Base-by-base conservation (phyloP, 2,888 invertebrate species). In the Troilus luridus region DNA sequence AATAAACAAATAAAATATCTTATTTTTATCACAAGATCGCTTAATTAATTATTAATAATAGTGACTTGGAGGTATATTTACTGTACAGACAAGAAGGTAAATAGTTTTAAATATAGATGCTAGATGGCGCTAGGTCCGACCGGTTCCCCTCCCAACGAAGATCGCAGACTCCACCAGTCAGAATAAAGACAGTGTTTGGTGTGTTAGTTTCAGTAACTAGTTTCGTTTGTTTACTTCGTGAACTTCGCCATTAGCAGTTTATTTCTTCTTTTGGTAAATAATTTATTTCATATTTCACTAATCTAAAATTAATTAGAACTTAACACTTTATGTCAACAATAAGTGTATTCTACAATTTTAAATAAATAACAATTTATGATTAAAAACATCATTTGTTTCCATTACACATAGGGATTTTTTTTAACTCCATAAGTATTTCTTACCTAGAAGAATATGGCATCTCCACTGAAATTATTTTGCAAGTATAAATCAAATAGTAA, bases 141-240 rank as follows among this genome's bases (percentile, higher is more conserved):
- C 12, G 11, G 2, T 5, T 56, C 56, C 85, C 85, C 85, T n/a
- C 85, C 85, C 21, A 6, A 58, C 5, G 11, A 85, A 85, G 85
- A 85, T 85, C 85, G 56, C 85, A 85, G 85, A 56, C 8, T 85
- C 85, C 27, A 27, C 27, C 85, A 85, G 85, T 85, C 85, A 5
- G 56, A n/a, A 7, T 56, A 58, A 56, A 56, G 56, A 0, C n/a
- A 85, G 85, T 85, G 85, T 9, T n/a, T n/a, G 64, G 27, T 77
- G 72, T 77, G 72, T 77, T 17, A 41, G 72, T 41, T 67, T 77
- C 72, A 41, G 27, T 27, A 11, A 41, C 12, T 41, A 41, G 72
- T 27, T 77, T 77, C 17, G 27, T 41, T 27, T 77, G 27, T 77
- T 41, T 24, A 77, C 72, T 77, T 77, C 72, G 72, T 77, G 2